A percentile compares a stretch with the other conserved stretches of the same genome.
Conservation (phyloP, 1,140 invertebrate species). For the Ips typographus region DNA sequence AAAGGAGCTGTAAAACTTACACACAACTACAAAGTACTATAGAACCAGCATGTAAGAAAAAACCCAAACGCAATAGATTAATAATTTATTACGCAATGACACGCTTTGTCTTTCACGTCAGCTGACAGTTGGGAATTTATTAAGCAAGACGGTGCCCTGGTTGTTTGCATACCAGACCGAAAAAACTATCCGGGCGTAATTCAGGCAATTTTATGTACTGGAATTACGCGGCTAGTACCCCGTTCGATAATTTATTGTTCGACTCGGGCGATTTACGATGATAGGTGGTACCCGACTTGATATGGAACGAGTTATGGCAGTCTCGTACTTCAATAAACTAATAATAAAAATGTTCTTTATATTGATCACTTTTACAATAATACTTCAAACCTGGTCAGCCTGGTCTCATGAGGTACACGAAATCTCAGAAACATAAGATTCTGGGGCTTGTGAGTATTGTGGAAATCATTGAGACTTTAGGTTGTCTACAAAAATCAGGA, state of each 20-base stretch:
- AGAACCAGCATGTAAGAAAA: neutral
- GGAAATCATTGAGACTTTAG: no score
- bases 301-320: no score
- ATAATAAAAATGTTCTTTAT: no score
- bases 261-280: slow-evolving; percentile 11
- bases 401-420: no score
- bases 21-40: neutral
- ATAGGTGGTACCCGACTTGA: neutral
- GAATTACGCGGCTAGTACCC: slow-evolving; percentile 13
- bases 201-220: slow-evolving; percentile 21
- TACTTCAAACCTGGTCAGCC: no score
- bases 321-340: no score
- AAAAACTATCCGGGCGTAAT: slow-evolving; percentile 11
- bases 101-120: slow-evolving; percentile 17
- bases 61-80: neutral
- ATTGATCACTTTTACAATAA: no score
- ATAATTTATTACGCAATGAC: slow-evolving; percentile 19
- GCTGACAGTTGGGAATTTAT: slow-evolving; percentile 21
- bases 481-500: no score
- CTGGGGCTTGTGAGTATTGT: no score
- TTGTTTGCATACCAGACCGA: slow-evolving; percentile 18
- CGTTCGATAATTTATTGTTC: slow-evolving; percentile 5
- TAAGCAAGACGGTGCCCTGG: slow-evolving; percentile 6
- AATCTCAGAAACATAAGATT: no score
- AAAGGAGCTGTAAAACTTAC: neutral